phyloP scores from a whole-genome alignment of 2,888 invertebrate genomes.

The Cheilosia vernalis region DNA sequence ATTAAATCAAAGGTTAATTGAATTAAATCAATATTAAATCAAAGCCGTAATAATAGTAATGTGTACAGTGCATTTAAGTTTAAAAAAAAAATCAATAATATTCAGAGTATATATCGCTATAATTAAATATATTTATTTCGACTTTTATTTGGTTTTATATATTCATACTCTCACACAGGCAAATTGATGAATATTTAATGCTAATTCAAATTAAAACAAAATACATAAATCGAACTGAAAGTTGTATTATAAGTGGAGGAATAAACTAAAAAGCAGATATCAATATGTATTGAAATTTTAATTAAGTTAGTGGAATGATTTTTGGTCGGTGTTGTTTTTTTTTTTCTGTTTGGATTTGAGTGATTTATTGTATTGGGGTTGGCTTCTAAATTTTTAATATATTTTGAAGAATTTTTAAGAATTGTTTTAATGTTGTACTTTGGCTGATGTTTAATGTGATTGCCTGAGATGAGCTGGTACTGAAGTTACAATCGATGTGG shows the following conservation, averaged over 20 bases:
- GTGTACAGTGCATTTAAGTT: conserved; percentile 65
- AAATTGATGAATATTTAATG: conserved; percentile 60
- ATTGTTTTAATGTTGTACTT: neutral
- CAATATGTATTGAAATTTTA: conserved; percentile 28
- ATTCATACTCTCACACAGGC: conserved; percentile 62
- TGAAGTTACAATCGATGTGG: too few species aligned
- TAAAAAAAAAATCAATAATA: conserved; percentile 54
- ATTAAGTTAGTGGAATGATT: conserved; percentile 10
- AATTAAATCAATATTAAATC: conserved; percentile 49
- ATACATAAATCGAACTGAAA: neutral
- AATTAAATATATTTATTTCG: conserved; percentile 41
- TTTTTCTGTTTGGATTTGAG: conserved; percentile 13
- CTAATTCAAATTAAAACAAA: conserved; percentile 49
- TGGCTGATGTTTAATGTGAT: neutral
- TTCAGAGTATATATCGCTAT: conserved; percentile 60
- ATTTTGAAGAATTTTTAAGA: conserved; percentile 15
- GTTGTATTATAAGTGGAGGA: conserved; percentile 15
- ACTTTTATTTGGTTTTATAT: conserved; percentile 44
- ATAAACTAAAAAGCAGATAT: conserved; percentile 59
- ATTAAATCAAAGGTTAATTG: conserved; percentile 31
- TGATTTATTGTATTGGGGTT: neutral
- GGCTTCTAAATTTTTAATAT: conserved; percentile 24
- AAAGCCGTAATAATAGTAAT: conserved; percentile 56
- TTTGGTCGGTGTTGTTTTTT: conserved; percentile 11
- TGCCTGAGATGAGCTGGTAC: too few species aligned